Evolutionary conservation across 2,797 vertebrate genomes (phyloP).

Genomic region (Phaenicophaeus curvirostris): DNA sequence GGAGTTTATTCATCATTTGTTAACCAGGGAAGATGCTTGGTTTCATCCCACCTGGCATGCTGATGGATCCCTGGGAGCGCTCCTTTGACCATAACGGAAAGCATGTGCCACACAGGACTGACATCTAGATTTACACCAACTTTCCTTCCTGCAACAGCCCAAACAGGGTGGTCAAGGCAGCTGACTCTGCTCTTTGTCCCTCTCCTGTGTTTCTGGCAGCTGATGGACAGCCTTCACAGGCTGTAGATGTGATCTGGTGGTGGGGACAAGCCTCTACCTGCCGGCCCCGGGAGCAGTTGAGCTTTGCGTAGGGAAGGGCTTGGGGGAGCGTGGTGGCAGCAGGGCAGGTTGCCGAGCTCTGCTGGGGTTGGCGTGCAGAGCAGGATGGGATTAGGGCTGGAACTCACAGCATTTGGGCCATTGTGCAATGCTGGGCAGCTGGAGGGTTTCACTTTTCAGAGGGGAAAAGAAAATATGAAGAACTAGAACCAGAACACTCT

Average conservation of each 20-base stretch:
- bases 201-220: background rate
- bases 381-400: constrained; percentile 67
- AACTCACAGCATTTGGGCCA: constrained; percentile 55
- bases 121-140: background rate
- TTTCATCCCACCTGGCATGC: background rate
- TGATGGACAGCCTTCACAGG: background rate
- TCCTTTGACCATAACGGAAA: constrained; percentile 13
- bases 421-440: constrained; percentile 78
- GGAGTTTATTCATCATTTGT: background rate
- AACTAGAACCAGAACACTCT: constrained; percentile 78
- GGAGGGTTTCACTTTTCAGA: constrained; percentile 80
- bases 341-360: constrained; percentile 57
- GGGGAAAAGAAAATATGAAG: constrained; percentile 65
- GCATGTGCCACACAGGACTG: background rate
- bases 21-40: background rate
- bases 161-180: background rate
- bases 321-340: background rate
- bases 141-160: background rate
- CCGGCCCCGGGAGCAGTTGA: background rate
- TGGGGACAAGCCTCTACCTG: background rate
- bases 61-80: background rate
- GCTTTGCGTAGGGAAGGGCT: background rate
- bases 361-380: constrained; percentile 65
- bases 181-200: background rate
- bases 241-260: background rate